Percentiles rank a stretch among this genome's conserved stretches.
Evolutionary conservation across 2,113 vertebrate genomes (phyloP).

Genomic region (Pteropus alecto): DNA sequence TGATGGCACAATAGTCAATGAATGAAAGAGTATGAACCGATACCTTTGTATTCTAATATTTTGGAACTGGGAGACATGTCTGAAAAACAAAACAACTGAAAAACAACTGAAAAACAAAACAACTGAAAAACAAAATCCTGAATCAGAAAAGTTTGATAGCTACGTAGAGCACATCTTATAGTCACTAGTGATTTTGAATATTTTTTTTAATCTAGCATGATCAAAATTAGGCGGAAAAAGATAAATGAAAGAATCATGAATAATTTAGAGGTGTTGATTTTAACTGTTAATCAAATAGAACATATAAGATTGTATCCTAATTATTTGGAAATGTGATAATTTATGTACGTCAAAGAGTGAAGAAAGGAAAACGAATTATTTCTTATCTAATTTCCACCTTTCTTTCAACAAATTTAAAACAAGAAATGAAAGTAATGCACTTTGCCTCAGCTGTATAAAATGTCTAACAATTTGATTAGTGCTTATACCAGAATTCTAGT

Average conservation of each 20-base stretch:
- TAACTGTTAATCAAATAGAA: background rate
- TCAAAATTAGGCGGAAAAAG: background rate
- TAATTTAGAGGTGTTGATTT: background rate
- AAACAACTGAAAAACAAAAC: background rate
- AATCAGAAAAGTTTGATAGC: background rate
- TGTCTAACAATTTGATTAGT: slow-evolving; percentile 36
- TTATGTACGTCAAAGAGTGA: background rate
- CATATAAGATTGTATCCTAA: background rate
- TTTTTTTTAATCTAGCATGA: background rate
- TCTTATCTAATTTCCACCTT: background rate
- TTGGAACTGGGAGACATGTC: background rate
- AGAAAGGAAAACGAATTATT: slow-evolving; percentile 28
- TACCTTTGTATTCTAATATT: background rate
- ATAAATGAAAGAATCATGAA: background rate
- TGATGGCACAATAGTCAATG: background rate
- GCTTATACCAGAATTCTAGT: slow-evolving; percentile 29
- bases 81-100: no score
- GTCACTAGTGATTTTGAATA: slow-evolving; percentile 16
- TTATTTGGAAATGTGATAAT: slow-evolving; percentile 19
- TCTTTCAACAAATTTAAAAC: background rate
- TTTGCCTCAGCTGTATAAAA: background rate
- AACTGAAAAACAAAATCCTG: background rate
- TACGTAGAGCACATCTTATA: background rate
- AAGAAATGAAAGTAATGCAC: slow-evolving; percentile 15
- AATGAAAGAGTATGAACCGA: background rate